These are phyloP conservation scores for Cistogaster globosa DNA, from an alignment of 2,888 invertebrate species.

Conservation along the genomic window DNA sequence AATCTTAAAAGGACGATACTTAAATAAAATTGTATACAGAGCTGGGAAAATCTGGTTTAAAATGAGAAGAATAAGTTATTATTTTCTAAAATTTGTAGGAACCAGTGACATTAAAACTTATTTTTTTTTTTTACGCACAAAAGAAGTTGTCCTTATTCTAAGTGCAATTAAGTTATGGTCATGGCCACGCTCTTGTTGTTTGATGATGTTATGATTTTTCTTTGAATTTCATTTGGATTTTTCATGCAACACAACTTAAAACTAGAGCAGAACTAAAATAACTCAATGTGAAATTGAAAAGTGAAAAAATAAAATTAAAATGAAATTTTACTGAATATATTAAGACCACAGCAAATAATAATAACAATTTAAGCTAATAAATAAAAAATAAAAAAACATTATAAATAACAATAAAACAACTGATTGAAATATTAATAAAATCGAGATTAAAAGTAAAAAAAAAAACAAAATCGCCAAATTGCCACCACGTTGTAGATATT, in stretches of 20 bases:
- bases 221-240: slow-evolving; percentile 15
- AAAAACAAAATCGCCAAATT: no score
- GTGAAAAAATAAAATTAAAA: slow-evolving; percentile 52
- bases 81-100: no score
- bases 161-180: background rate
- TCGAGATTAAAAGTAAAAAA: no score
- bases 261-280: slow-evolving; percentile 61
- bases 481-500: no score
- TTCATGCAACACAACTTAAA: slow-evolving; percentile 30
- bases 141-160: no score
- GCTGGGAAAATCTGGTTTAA: no score
- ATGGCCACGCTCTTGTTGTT: background rate
- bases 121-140: no score
- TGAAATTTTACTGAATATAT: slow-evolving; percentile 13
- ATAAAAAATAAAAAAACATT: background rate
- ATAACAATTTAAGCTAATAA: background rate
- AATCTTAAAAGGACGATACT: no score
- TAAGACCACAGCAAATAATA: background rate
- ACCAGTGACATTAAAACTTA: no score
- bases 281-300: slow-evolving; percentile 55
- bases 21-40: no score
- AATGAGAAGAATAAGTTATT: no score
- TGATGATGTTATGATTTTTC: slow-evolving; percentile 27
- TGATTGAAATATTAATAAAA: no score
- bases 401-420: background rate